A percentile compares a stretch with the other conserved stretches of the same genome.
Conservation (phyloP, 1,140 invertebrate genomes). For the Muscidifurax raptorellus region DNA sequence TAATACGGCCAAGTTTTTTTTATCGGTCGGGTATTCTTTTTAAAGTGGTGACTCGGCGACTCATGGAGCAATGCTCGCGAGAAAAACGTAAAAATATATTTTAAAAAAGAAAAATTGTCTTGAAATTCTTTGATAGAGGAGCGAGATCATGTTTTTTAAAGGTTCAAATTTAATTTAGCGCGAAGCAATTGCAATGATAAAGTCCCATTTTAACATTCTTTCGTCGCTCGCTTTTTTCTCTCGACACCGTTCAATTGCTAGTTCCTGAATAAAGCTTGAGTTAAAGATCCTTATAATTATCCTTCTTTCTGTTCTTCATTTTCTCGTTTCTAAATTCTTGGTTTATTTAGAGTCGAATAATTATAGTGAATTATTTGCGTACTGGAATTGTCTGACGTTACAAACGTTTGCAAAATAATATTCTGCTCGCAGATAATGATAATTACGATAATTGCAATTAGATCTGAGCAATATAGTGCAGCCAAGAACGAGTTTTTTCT, state of each 20-base stretch:
- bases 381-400: no score
- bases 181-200: not conserved
- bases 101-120: not conserved
- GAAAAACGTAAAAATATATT: not conserved
- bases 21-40: not conserved
- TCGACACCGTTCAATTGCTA: not conserved
- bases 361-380: not conserved
- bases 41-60: not conserved
- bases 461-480: no score
- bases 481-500: no score
- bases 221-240: not conserved
- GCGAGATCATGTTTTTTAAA: not conserved
- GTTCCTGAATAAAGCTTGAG: not conserved
- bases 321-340: not conserved
- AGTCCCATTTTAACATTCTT: not conserved
- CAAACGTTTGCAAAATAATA: no score
- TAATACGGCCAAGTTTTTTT: constrained; percentile 3
- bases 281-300: not conserved
- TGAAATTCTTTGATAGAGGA: no score
- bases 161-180: not conserved
- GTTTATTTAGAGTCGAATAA: not conserved
- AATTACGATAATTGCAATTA: no score
- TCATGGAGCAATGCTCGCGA: not conserved
- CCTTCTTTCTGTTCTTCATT: not conserved
- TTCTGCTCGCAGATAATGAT: no score